These are phyloP conservation scores for Cochlearius cochlearius DNA, from an alignment of 2,113 vertebrate genomes.

Conservation along the genomic window DNA sequence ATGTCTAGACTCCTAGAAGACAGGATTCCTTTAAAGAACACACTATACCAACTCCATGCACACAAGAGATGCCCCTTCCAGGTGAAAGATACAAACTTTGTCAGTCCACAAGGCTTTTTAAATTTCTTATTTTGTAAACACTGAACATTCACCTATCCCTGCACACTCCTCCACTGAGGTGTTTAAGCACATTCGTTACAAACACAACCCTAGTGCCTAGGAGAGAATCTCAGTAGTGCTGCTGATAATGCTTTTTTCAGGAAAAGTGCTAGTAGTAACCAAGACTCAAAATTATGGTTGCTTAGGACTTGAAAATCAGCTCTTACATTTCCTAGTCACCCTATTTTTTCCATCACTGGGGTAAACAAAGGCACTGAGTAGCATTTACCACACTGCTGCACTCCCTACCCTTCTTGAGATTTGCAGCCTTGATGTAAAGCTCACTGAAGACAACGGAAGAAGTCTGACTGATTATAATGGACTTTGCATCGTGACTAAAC, in stretches of 20 bases:
- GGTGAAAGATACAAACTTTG: background rate
- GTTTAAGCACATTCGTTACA: background rate
- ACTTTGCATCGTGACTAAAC: background rate
- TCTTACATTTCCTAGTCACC: background rate
- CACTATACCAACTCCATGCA: background rate
- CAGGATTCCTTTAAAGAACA: background rate
- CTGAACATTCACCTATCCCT: background rate
- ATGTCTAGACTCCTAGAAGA: background rate
- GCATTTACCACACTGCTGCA: background rate
- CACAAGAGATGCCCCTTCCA: background rate
- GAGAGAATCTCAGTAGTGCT: background rate
- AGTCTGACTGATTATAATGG: background rate
- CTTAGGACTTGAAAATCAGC: background rate
- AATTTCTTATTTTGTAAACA: background rate
- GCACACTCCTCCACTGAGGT: background rate
- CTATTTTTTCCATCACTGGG: background rate
- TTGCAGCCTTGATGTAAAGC: background rate
- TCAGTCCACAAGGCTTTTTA: background rate
- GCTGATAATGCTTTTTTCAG: background rate
- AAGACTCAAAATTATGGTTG: background rate
- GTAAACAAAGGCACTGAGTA: background rate
- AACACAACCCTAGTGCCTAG: background rate
- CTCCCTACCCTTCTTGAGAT: background rate
- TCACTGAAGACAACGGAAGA: background rate
- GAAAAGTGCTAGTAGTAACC: background rate